Evolutionary conservation across 2,113 vertebrate genomes (phyloP).

Genomic region (Hyla sarda): DNA sequence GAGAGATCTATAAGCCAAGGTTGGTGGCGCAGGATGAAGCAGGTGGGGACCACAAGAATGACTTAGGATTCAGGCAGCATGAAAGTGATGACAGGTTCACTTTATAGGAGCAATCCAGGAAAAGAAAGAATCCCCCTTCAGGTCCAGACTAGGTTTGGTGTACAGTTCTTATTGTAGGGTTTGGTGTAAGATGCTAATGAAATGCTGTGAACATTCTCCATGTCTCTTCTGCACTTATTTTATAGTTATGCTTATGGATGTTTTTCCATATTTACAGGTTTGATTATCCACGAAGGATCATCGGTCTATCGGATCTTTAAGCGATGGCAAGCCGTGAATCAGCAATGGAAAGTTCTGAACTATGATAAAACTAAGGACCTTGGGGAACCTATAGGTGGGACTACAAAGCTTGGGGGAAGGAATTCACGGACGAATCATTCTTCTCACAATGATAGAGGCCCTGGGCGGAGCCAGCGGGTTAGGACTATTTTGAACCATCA

Average conservation of each 20-base stretch:
- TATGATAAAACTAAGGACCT: slow-evolving; percentile 92
- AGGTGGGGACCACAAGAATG: too few species aligned
- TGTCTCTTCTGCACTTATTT: background rate
- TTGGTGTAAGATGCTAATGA: background rate
- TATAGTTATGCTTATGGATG: background rate
- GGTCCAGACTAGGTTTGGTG: too few species aligned
- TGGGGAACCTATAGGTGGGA: slow-evolving; percentile 84
- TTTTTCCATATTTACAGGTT: slow-evolving; percentile 69
- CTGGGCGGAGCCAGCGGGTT: slow-evolving; percentile 81
- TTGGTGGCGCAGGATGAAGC: too few species aligned
- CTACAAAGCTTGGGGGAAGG: slow-evolving; percentile 72
- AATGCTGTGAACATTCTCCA: background rate
- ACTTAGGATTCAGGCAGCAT: too few species aligned
- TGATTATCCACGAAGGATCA: slow-evolving; percentile 93
- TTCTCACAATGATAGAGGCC: slow-evolving; percentile 75
- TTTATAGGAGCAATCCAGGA: too few species aligned
- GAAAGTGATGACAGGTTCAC: too few species aligned
- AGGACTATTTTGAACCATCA: slow-evolving; percentile 94
- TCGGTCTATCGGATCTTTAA: slow-evolving; percentile 94
- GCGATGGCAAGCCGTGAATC: slow-evolving; percentile 94
- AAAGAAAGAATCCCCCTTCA: too few species aligned
- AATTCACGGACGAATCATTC: slow-evolving; percentile 80
- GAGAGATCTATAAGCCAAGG: background rate
- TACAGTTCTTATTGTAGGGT: too few species aligned
- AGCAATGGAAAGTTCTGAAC: slow-evolving; percentile 95